Percentiles rank a stretch among this genome's conserved stretches.
Conservation (phyloP, 1,140 invertebrate species). For the Psilanteris sp. region DNA sequence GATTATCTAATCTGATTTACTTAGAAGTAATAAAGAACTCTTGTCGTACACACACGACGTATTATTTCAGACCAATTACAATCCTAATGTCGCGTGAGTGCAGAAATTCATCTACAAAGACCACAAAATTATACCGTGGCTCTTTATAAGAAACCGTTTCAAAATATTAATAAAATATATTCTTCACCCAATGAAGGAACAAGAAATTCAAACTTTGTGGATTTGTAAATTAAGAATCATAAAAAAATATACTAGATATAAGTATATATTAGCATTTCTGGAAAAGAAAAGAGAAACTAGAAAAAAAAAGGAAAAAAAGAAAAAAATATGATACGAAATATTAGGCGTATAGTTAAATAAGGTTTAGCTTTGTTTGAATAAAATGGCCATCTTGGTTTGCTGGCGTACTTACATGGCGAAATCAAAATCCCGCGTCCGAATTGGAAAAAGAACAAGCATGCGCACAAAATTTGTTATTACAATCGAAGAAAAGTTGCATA, state of each 20-base stretch:
- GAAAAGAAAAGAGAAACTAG: no score
- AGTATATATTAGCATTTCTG: not conserved
- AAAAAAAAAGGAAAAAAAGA: no score
- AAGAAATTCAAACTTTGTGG: conserved; percentile 2
- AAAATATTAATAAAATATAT: conserved; percentile 21
- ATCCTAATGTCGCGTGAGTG: conserved; percentile 11
- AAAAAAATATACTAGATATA: no score
- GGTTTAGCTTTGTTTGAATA: not conserved
- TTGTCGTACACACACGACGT: conserved; percentile 2
- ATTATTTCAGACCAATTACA: conserved; percentile 12
- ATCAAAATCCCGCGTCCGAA: conserved; percentile 49
- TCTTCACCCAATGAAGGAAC: conserved; percentile 16
- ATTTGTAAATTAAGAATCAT: conserved; percentile 25
- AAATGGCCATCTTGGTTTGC: no score
- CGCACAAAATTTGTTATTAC: conserved; percentile 37
- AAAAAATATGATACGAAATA: no score
- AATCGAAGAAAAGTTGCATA: conserved; percentile 1
- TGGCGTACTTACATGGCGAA: conserved; percentile 66
- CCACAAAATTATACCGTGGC: conserved; percentile 1
- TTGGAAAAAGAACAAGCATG: conserved; percentile 41
- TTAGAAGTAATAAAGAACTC: conserved; percentile 3
- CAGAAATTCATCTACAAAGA: conserved; percentile 2
- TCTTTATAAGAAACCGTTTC: conserved; percentile 21
- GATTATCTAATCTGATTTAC: no score
- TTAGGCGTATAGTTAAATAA: not conserved